Evolutionary conservation across 2,888 invertebrate species (phyloP).

Genomic region (Resseliella maxima): DNA sequence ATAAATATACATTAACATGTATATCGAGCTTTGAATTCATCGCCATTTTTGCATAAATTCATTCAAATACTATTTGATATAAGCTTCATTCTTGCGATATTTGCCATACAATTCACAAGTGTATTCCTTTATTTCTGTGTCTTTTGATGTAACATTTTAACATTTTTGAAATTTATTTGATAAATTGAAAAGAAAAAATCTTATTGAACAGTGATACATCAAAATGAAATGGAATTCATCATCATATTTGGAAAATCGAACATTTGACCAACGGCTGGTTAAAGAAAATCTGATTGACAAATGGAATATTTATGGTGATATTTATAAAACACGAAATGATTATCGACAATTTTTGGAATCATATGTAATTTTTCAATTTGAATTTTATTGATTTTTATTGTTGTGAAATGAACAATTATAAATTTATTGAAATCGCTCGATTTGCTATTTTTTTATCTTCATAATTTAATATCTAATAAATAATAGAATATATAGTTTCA

Average conservation of each 20-base stretch:
- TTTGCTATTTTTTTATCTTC: too few relatives aligned
- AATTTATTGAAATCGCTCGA: too few relatives aligned
- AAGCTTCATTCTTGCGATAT: too few relatives aligned
- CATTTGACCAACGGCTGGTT: slow-evolving; percentile 66
- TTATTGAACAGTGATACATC: slow-evolving; percentile 35
- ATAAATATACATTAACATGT: slow-evolving; percentile 1
- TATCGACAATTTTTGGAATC: slow-evolving; percentile 67
- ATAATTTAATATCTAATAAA: too few relatives aligned
- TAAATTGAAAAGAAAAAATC: slow-evolving; percentile 54
- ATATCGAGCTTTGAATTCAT: neutral
- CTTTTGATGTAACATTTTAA: neutral
- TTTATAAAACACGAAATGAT: slow-evolving; percentile 65
- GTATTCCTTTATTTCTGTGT: neutral
- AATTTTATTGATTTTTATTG: neutral
- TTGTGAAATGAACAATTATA: neutral
- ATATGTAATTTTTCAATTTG: slow-evolving; percentile 63
- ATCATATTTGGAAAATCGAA: slow-evolving; percentile 66
- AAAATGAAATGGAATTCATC: slow-evolving; percentile 63
- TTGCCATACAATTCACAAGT: neutral
- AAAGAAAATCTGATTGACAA: slow-evolving; percentile 66
- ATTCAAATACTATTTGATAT: neutral
- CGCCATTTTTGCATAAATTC: slow-evolving; percentile 40
- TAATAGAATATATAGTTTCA: too few relatives aligned
- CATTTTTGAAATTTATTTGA: slow-evolving; percentile 6
- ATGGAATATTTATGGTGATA: slow-evolving; percentile 64